Evolutionary conservation across 2,888 invertebrate genomes (phyloP).

Genomic region (Pheosia tremula): DNA sequence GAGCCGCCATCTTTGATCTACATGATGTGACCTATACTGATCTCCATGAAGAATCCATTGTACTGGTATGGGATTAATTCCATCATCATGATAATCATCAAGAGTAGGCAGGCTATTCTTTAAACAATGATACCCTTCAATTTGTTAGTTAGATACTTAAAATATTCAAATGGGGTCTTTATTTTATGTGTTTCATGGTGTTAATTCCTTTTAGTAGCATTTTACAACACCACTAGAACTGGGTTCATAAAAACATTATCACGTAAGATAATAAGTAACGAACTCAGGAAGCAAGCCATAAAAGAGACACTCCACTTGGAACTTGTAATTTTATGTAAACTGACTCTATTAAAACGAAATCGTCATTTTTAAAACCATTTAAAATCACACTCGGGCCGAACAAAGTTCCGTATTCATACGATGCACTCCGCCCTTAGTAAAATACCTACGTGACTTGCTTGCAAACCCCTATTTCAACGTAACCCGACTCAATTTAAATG

Average conservation of each 20-base stretch:
- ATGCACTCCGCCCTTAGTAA: conserved; percentile 46
- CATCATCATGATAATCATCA: too few species aligned
- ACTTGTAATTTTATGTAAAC: conserved; percentile 33
- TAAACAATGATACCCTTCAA: too few species aligned
- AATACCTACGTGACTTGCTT: conserved; percentile 57
- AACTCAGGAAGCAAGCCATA: conserved; percentile 13
- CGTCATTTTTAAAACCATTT: conserved; percentile 42
- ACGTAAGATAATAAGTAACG: conserved; percentile 5
- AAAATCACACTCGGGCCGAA: conserved; percentile 37
- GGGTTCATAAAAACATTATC: background rate
- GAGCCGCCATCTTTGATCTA: too few species aligned
- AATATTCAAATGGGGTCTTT: too few species aligned
- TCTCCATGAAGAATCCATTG: too few species aligned
- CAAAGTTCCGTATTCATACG: conserved; percentile 45
- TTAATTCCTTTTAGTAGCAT: too few species aligned
- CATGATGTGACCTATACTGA: too few species aligned
- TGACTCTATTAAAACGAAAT: conserved; percentile 37
- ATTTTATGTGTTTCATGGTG: too few species aligned
- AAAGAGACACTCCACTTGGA: conserved; percentile 14
- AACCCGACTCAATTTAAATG: conserved; percentile 47
- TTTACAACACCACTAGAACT: too few species aligned
- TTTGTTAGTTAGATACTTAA: too few species aligned
- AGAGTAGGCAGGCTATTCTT: too few species aligned
- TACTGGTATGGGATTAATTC: too few species aligned
- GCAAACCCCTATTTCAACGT: conserved; percentile 36